Base-by-base conservation (phyloP, 2,797 vertebrate species). In the Merluccius polli region DNA sequence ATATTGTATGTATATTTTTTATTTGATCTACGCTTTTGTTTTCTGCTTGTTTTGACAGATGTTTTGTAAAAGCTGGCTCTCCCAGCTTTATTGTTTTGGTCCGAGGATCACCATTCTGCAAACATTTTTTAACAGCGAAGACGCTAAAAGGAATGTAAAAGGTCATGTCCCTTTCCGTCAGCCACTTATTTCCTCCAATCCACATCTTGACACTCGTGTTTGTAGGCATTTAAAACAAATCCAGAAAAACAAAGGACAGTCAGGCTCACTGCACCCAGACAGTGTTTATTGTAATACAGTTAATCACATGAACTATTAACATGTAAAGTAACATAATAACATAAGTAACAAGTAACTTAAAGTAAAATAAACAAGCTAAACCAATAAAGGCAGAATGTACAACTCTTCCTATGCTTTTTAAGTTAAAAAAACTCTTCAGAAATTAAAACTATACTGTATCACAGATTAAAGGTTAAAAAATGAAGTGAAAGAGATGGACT, bases 81-180 rank as follows among this genome's bases (percentile, higher is more conserved):
- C 97, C 97, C 0, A 90, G 93, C 1, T 95, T 98, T 85, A 87
- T 98, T 68, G 79, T 96, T 16, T 87, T 96, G 85, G 96, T 93
- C 1, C 93, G 93, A 24, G 83, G 7, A 16, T 96, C 96, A 0
- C 30, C 89, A 0, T 98, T 96, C 87, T 90, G 78, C 10, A 90
- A 90, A 89, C 93, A 93, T 78, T 98, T 95, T 85, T 91, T 97
- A 84, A 90, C 81, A 21, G 92, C 88, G 70, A 97, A 90, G 90
- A 96, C 92, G 75, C 88, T 95, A 4, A 81, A 90, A 76, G 76
- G 78, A n/a, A 76, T 94, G 2, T 90, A 84, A 87, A 65, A 65
- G 59, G 59, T 24, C n/a, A 10, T 27, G 52, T 48, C 21, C 52
- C 21, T 27, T 24, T 63, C 59, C 11, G 48, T 59, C 52, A 1